Evolutionary conservation across 2,888 invertebrate species (phyloP).

Genomic region (Caenorhabditis afra): DNA sequence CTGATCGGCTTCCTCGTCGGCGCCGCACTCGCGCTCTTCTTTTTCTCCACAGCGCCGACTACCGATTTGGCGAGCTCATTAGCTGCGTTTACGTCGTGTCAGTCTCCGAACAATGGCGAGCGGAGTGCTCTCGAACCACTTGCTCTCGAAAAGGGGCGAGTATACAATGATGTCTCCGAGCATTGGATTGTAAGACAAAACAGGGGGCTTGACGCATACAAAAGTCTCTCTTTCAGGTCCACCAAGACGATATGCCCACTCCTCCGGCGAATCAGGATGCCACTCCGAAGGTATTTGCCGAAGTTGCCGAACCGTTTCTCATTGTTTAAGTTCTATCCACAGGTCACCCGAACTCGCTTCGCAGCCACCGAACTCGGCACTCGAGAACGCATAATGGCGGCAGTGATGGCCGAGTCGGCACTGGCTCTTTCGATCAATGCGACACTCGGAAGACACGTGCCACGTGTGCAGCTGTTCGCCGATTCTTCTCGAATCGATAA

Average conservation of each 20-base stretch:
- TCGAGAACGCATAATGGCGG: constrained; percentile 90
- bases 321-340: constrained; percentile 19
- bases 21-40: constrained; percentile 54
- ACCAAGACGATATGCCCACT: constrained; percentile 57
- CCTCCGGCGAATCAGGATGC: constrained; percentile 59
- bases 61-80: constrained; percentile 46
- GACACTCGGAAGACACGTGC: constrained; percentile 85
- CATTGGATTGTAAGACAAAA: constrained; percentile 55
- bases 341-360: constrained; percentile 87
- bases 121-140: constrained; percentile 27
- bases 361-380: constrained; percentile 96
- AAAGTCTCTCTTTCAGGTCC: constrained; percentile 33
- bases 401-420: constrained; percentile 87
- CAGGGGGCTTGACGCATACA: background rate
- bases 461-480: constrained; percentile 71
- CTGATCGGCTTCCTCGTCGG: constrained; percentile 68
- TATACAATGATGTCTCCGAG: constrained; percentile 56
- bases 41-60: constrained; percentile 48
- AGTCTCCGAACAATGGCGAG: constrained; percentile 12
- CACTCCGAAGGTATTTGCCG: constrained; percentile 49
- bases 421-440: constrained; percentile 90
- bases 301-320: background rate
- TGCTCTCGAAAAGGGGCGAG: constrained; percentile 33
- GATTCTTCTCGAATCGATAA: constrained; percentile 73
- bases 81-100: constrained; percentile 57